These are phyloP conservation scores for Perca fluviatilis DNA, from an alignment of 2,113 vertebrate species.

Conservation along the genomic window DNA sequence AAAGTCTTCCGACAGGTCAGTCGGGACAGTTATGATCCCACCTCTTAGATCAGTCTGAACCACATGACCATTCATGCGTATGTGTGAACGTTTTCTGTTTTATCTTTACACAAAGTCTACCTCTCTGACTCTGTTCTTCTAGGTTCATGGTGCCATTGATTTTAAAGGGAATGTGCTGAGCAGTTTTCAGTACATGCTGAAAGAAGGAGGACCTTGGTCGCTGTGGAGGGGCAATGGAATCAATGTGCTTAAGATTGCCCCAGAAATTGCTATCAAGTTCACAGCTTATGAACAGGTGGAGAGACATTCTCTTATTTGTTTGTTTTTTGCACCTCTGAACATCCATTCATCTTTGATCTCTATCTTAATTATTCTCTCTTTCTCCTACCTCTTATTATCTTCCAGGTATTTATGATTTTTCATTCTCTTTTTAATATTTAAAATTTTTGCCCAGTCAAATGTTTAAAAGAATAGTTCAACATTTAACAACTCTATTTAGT, in stretches of 20 bases:
- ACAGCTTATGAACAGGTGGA: constrained; percentile 89
- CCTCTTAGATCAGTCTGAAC: neutral
- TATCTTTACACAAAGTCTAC: neutral
- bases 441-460: neutral
- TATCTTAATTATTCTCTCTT: too few species aligned
- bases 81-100: neutral
- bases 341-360: neutral
- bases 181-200: constrained; percentile 84
- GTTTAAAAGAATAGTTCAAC: neutral
- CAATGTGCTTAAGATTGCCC: constrained; percentile 92
- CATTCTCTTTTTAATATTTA: neutral
- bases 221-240: constrained; percentile 92
- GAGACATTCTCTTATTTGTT: neutral
- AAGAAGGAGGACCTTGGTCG: constrained; percentile 86
- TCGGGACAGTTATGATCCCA: neutral
- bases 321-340: neutral
- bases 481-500: too few species aligned
- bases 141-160: constrained; percentile 87
- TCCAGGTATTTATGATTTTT: neutral
- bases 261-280: constrained; percentile 91
- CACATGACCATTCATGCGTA: neutral
- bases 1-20: constrained; percentile 93
- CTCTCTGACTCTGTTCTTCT: constrained; percentile 23
- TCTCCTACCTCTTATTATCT: neutral
- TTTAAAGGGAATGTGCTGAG: constrained; percentile 80